Evolutionary conservation across 30 jellyfish, hydroid and myxozoan genomes (phyloP), one percentile per base, ranked within the genome.

Genomic region (Chironex yamaguchii): DNA sequence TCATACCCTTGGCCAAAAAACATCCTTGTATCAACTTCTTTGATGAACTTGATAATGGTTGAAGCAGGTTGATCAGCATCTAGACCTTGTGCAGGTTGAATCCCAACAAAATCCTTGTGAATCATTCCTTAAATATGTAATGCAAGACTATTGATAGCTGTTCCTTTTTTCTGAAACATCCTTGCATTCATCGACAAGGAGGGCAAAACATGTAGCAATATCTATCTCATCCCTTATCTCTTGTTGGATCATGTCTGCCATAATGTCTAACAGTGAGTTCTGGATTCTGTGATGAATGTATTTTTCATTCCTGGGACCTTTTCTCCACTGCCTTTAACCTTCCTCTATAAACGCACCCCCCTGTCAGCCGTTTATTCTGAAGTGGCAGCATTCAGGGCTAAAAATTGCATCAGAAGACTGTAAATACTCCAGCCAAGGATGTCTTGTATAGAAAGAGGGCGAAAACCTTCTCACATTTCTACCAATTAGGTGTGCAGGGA

Each of bases 1-100:
- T 66, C 91, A 36, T 81, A 81, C 29, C 86, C 91, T 66, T 81
- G 91, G 48, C 91, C 91, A 62, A 81, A 74, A 21, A 2, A 31
- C 91, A 81, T 81, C 30, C 34, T 42, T 23, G 85, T 85, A 31
- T 81, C 49, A 12, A 81, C 51, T 33, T 49, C 30, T 48, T 36
- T 54, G 25, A 66, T 74, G 23, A 52, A 67, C 58, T 29, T 85
- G 67, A 78, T 78, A 29, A 78, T 78, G 22, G 84, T 78, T 24
- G 58, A 11, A 3, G 90, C 12, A 26, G 49, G 75, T 35, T 75
- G 85, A 0, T 81, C 91, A 4, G 91, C 86, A 81, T 81, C 87
- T 27, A 81, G 31, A 3, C 86, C 75, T 11, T 81, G 70, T 1
- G 91, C 86, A 73, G 34, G 85, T 0, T 53, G 62, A 24, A 81